Evolutionary conservation across 2,888 invertebrate species (phyloP).

Genomic region (Andrena trimmerana): DNA sequence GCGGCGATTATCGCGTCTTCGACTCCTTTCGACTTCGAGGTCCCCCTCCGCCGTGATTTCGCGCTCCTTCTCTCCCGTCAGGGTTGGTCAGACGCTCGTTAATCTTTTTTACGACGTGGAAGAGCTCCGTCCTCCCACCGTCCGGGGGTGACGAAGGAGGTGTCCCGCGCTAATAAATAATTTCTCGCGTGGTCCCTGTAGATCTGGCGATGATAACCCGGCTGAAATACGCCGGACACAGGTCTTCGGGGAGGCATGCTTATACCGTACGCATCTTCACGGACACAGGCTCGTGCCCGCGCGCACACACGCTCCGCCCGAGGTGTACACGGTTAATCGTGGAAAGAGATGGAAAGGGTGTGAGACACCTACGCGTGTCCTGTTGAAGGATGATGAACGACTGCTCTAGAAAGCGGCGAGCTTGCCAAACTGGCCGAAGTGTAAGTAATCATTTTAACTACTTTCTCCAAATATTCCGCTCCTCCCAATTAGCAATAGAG

Average conservation of each 20-base stretch:
- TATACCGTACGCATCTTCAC: slow-evolving; percentile 51
- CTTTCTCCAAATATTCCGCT: background rate
- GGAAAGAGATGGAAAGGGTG: slow-evolving; percentile 43
- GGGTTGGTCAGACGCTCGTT: slow-evolving; percentile 77
- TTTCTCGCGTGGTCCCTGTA: slow-evolving; percentile 84
- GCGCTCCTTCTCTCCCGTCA: slow-evolving; percentile 54
- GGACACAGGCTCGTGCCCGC: slow-evolving; percentile 19
- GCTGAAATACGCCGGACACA: slow-evolving; percentile 82
- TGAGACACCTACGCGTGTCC: slow-evolving; percentile 43
- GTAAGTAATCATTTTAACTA: no score
- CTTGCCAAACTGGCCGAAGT: background rate
- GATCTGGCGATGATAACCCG: slow-evolving; percentile 85
- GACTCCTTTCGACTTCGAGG: slow-evolving; percentile 29
- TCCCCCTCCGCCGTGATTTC: slow-evolving; percentile 59
- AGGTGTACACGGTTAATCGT: slow-evolving; percentile 31
- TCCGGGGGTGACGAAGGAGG: slow-evolving; percentile 80
- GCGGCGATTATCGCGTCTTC: slow-evolving; percentile 25
- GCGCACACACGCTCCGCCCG: background rate
- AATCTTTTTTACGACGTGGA: slow-evolving; percentile 83
- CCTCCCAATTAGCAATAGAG: no score
- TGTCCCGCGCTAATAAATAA: slow-evolving; percentile 84
- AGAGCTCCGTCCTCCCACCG: slow-evolving; percentile 69
- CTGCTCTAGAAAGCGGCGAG: slow-evolving; percentile 30
- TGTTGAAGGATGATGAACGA: slow-evolving; percentile 49
- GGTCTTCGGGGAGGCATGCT: slow-evolving; percentile 73